Conservation (phyloP, 2,113 vertebrate species). For the Gasterosteus aculeatus region DNA sequence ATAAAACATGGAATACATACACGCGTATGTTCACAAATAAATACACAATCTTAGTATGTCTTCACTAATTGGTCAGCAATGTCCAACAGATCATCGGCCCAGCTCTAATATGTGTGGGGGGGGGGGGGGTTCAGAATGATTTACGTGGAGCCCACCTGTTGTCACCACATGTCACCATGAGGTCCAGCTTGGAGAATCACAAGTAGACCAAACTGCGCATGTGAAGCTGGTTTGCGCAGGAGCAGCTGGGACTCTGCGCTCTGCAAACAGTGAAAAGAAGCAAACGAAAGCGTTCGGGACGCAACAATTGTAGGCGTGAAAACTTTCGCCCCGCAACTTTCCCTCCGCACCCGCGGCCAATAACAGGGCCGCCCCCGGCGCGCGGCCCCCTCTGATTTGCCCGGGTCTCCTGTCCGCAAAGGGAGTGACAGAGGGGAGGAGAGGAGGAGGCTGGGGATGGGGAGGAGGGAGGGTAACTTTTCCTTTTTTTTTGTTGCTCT, state of each 20-base stretch:
- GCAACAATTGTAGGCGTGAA: constrained; percentile 61
- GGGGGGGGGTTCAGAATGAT: neutral
- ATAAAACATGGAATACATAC: neutral
- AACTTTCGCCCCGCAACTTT: constrained; percentile 63
- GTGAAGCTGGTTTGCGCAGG: neutral
- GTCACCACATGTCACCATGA: neutral
- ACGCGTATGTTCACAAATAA: too few species aligned
- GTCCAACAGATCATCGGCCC: neutral
- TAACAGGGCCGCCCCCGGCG: constrained; percentile 52
- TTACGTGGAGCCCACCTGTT: neutral
- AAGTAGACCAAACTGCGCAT: too few species aligned
- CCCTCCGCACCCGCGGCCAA: constrained; percentile 70
- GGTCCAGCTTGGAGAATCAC: neutral
- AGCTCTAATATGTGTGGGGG: neutral
- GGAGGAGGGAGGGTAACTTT: constrained; percentile 14
- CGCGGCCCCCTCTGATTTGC: constrained; percentile 70
- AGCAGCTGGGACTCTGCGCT: constrained; percentile 13
- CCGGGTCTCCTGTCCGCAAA: constrained; percentile 37
- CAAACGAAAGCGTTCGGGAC: constrained; percentile 15
- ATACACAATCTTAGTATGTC: neutral
- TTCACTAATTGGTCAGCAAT: neutral
- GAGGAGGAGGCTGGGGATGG: neutral
- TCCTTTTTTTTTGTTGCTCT: neutral
- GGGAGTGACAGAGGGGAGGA: constrained; percentile 75
- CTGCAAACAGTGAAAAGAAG: constrained; percentile 33